Base-by-base conservation (phyloP, 2,797 vertebrate species). In the Rhinella marina region DNA sequence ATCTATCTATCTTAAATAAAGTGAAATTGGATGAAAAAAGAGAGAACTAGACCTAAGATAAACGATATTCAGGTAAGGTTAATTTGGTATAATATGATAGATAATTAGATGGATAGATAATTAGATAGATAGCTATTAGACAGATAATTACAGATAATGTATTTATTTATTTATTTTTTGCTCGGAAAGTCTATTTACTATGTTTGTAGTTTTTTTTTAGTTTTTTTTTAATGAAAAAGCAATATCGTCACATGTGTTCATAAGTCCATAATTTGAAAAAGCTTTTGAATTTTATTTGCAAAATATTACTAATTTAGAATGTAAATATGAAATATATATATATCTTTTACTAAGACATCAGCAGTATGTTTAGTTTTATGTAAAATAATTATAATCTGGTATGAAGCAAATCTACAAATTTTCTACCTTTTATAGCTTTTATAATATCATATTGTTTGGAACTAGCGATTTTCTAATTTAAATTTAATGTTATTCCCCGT, bases 401-500 rank as follows among this genome's bases (percentile, higher is more conserved):
- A 23, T 21, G 17, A 11, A 11, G 25, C 7, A 79, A 32, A 41
- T 41, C 41, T 41, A 41, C 41, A 41, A 41, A 5, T 70, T 1
- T 10, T 8, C n/a, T 32, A 19, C 8, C 23, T 17, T 19, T 2
- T 2, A 21, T 72, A 7, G 7, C 23, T 17, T 19, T 2, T 2
- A 21, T 72, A 7, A 2, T 62, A 64, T 66, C 52, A 19, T 66
- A 64, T 81, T 81, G 21, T 29, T 81, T 81, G n/a, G 12, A 21
- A 13, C 10, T 62, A 41, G 41, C 72, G 72, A 79, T 87, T 59
- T 59, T 19, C 17, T n/a, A n/a, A n/a, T n/a, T n/a, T n/a, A n/a
- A 62, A 23, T 62, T 62, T 80, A 88, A 88, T 79, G 79, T 73
- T 86, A 88, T 88, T 82, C 84, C 82, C 84, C 78, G 59, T 86